Base-by-base conservation (phyloP, 2,797 vertebrate species). In the Xenops minutus region DNA sequence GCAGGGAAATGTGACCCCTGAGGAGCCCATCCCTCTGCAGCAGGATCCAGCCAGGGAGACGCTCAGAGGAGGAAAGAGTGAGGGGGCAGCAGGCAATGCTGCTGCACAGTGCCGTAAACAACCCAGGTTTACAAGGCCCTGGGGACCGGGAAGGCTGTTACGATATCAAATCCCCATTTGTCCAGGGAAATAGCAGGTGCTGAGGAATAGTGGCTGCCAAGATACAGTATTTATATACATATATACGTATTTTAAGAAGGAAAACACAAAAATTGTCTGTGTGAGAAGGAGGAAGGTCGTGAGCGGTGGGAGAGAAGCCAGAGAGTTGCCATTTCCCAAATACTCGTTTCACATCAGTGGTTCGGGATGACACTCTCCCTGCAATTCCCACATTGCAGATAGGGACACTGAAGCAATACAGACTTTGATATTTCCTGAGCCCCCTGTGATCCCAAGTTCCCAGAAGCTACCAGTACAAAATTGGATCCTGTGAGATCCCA, bases 31-130 rank as follows among this genome's bases (percentile, higher is more conserved):
- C 14, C 30, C 4, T 6, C 24, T 0, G 1, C 6, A 16, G 44
- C 9, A 1, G 51, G 46, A 34, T 32, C 27, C 11, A 4, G 63
- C 20, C 2, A 1, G 26, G 44, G 36, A 75, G 43, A 29, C 1
- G 37, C 32, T 55, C 4, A 0, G 36, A 3, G 24, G 24, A 23
- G 1, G 16, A 58, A 73, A 58, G 76, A 77, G 37, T 1, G 0
- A 54, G 21, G 37, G 52, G 26, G 16, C 44, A 52, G 51, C 0
- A 0, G 63, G 55, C 63, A 52, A 58, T 0, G 0, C 23, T 83
- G 58, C 61, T 0, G 0, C 2, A 0, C 0, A 0, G 22, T 49
- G 49, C 88, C 13, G 1, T 36, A 34, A 77, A 68, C 81, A 66
- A 7, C 43, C 14, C 9, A 1, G 61, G 21, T 68, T 76, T 59